Conservation (phyloP, 2,888 invertebrate genomes). For the Chrysolina oricalcia region DNA sequence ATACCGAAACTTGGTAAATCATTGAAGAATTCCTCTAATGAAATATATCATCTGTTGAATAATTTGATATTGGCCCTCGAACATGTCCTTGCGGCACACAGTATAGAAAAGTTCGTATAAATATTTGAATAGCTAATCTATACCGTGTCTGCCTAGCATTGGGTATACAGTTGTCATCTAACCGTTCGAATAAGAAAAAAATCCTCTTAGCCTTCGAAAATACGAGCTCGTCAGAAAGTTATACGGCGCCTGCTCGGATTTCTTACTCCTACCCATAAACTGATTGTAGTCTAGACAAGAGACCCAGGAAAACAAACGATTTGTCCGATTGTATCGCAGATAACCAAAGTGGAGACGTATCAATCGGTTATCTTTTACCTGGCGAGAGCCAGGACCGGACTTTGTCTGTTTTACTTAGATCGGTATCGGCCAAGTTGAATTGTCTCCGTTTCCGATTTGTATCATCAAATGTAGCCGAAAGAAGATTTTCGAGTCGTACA, state of each 20-base stretch:
- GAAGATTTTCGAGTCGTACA: no score
- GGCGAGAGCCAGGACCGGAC: slow-evolving; percentile 16
- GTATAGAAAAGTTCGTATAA: background rate
- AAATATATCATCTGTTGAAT: no score
- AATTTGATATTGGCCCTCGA: no score
- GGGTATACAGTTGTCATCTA: background rate
- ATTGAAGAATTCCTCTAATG: no score
- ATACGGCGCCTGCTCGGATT: slow-evolving; percentile 51
- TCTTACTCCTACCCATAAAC: slow-evolving; percentile 44
- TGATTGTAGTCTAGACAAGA: slow-evolving; percentile 59
- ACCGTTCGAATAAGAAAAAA: background rate
- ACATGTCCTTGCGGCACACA: no score
- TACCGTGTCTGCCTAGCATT: background rate
- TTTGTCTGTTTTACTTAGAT: background rate
- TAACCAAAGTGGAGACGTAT: slow-evolving; percentile 60
- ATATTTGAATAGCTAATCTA: background rate
- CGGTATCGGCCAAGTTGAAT: background rate
- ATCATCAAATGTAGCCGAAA: no score
- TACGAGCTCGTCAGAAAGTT: slow-evolving; percentile 40
- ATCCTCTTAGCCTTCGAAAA: slow-evolving; percentile 38
- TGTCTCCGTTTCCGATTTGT: no score
- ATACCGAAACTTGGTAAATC: no score
- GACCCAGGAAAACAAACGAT: slow-evolving; percentile 58
- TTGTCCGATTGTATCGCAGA: slow-evolving; percentile 59
- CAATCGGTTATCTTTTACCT: slow-evolving; percentile 60